These are phyloP conservation scores for Rhynchophorus ferrugineus DNA, from an alignment of 1,140 invertebrate species.

Conservation along the genomic window DNA sequence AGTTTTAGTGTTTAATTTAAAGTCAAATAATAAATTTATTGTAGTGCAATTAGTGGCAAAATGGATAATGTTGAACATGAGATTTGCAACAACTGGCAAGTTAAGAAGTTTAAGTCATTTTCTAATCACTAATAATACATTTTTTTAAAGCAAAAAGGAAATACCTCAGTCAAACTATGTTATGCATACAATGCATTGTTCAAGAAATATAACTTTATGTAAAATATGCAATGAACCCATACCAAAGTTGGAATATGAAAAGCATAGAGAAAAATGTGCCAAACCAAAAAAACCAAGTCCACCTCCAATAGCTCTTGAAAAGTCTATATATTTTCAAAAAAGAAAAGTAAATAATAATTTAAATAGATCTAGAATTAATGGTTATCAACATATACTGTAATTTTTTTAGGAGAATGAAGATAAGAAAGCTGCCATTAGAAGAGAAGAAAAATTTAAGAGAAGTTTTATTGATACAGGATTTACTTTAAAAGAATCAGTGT, in stretches of 20 bases:
- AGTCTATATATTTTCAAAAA: constrained; percentile 28
- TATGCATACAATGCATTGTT: constrained; percentile 40
- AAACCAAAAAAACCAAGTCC: constrained; percentile 18
- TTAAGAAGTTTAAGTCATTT: not conserved
- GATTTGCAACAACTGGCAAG: constrained; percentile 37
- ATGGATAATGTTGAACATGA: constrained; percentile 35
- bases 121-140: not conserved
- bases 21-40: not conserved
- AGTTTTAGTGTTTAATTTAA: constrained; percentile 1
- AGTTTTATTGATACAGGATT: constrained; percentile 27
- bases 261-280: constrained; percentile 30
- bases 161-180: constrained; percentile 40
- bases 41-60: constrained; percentile 1
- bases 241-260: constrained; percentile 33
- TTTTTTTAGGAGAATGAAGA: constrained; percentile 22
- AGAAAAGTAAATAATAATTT: constrained; percentile 24
- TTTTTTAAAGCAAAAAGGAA: constrained; percentile 37
- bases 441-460: constrained; percentile 26
- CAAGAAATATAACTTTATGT: constrained; percentile 37
- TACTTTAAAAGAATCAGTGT: constrained; percentile 17
- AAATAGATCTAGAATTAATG: constrained; percentile 1
- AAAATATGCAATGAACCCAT: constrained; percentile 37
- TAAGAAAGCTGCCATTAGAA: constrained; percentile 23
- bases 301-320: constrained; percentile 27
- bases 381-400: not conserved